These are phyloP conservation scores for Mnemiopsis leidyi DNA, from an alignment of 37 sponge, comb jelly and placozoan species.

Conservation along the genomic window DNA sequence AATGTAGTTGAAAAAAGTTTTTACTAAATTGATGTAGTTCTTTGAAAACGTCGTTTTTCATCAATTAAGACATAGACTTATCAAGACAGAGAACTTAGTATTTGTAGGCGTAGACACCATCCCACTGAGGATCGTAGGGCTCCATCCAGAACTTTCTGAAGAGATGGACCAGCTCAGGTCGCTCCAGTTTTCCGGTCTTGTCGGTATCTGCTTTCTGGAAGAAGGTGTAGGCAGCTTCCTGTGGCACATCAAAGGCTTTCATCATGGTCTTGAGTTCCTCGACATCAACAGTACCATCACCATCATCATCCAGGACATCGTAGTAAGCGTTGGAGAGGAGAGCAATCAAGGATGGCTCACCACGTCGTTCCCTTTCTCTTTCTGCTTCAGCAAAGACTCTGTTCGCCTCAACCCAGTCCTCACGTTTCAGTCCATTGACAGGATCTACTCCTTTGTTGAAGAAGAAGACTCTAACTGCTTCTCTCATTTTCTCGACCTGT, in stretches of 20 bases:
- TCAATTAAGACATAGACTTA: too few relatives aligned
- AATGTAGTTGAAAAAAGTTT: too few relatives aligned
- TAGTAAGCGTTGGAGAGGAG: slow-evolving; percentile 56
- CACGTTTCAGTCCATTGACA: neutral
- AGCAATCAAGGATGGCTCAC: slow-evolving; percentile 26
- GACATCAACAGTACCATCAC: slow-evolving; percentile 49
- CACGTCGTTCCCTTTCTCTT: slow-evolving; percentile 56
- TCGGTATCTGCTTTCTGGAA: slow-evolving; percentile 39
- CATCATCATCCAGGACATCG: slow-evolving; percentile 47
- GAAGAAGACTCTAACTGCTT: neutral
- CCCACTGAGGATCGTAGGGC: slow-evolving; percentile 51
- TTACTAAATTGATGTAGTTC: too few relatives aligned
- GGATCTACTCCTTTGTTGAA: slow-evolving; percentile 47
- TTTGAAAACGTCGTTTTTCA: too few relatives aligned
- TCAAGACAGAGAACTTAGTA: neutral
- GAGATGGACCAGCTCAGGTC: slow-evolving; percentile 50
- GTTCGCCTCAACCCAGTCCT: slow-evolving; percentile 56
- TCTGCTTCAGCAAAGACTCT: slow-evolving; percentile 54
- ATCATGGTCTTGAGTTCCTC: slow-evolving; percentile 54
- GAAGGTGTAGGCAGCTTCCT: slow-evolving; percentile 62
- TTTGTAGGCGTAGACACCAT: slow-evolving; percentile 59
- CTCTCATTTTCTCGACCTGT: slow-evolving; percentile 47
- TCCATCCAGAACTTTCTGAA: slow-evolving; percentile 63
- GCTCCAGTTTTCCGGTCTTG: slow-evolving; percentile 51
- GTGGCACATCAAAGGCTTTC: slow-evolving; percentile 57